Evolutionary conservation across 2,113 vertebrate genomes (phyloP), one percentile per base, ranked within the genome.

Genomic region (Rana temporaria): DNA sequence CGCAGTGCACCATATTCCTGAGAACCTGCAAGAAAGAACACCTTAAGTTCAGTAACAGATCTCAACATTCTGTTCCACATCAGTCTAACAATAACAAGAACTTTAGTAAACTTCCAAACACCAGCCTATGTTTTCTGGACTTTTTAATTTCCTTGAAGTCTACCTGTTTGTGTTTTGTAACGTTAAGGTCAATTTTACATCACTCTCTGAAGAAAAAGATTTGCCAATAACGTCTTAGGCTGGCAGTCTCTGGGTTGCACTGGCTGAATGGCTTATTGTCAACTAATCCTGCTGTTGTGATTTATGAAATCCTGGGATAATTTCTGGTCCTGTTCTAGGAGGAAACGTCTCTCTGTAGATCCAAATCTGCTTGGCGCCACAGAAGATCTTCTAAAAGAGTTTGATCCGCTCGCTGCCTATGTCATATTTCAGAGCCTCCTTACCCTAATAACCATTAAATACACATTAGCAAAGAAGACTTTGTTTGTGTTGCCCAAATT

Each of bases 1-100:
- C 98, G 79, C 98, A 99, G 85, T 99, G 98, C 24, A 99, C 97
- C 98, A 99, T 99, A 70, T 98, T 99, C 38, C 97, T 93, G 87
- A 99, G 94, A 75, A 99, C 98, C 98, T 99, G 92, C 60, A 88
- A 87, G 30, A 4, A 83, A 22, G 73, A 68, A 19, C 16, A 75
- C 32, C 15, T 15, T 3, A 9, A 55, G 48, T 59, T 75, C 14
- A 38, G 16, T 14, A 48, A 59, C 30, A 26, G 20, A 22, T 20
- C 2, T 22, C 2, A 56, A 24, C 18, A 12, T 11, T 48, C 4
- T 2, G 34, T 48, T 48, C 42, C 12, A 48, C 9, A 3, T 48
- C 42, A 48, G 9, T 48, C 8, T 8, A 48, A 48, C 42, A n/a
- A n/a, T 8, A 48, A 48, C 2, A 42, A 42, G 38, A 42, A 3